Base-by-base conservation (phyloP, 2,113 vertebrate genomes). In the Polypterus bichir region DNA sequence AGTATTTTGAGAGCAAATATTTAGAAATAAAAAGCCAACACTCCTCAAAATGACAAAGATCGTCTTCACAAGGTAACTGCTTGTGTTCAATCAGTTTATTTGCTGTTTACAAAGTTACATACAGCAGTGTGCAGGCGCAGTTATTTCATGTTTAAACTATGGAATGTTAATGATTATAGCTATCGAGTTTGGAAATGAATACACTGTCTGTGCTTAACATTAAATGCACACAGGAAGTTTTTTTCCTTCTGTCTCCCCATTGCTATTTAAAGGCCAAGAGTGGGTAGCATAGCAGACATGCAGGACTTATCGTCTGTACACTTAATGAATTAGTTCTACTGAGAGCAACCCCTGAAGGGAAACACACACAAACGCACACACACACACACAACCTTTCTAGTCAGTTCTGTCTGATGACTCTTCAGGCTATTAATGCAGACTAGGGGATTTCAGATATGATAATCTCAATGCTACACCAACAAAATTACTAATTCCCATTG, bases 251-350 rank as follows among this genome's bases (percentile, higher is more conserved):
- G 49, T 6, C 4, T 62, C 61, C 49, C 61, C 52, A 53, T 46
- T 53, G 45, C 49, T 10, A 8, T 62, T 62, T n/a, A 47, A 10
- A 7, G n/a, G 51, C n/a, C 52, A 9, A 10, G 44, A 46, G 27
- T 9, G 49, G 61, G 45, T 44, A 53, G 27, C n/a, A 6, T 44
- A n/a, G 44, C 51, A 54, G 60, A 62, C 49, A 62, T 52, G 9
- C 51, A n/a, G 61, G 45, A 62, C 7, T 44, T 6, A 44, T 60
- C 47, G 69, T 67, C 71, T 67, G 66, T 65, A 61, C 49, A 60
- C 49, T 61, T 69, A 73, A 70, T 73, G 65, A 67, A 69, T 68
- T 65, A 66, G 60, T 67, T 66, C 65, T 64, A 64, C 64, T 68
- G 65, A 61, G 51, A 10, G 10, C 57, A 65, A 61, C 60, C 67